Percentiles rank a stretch among this genome's conserved stretches.
These are phyloP conservation scores for Atlantisia rogersi DNA, from an alignment of 2,113 vertebrate genomes.

Conservation along the genomic window DNA sequence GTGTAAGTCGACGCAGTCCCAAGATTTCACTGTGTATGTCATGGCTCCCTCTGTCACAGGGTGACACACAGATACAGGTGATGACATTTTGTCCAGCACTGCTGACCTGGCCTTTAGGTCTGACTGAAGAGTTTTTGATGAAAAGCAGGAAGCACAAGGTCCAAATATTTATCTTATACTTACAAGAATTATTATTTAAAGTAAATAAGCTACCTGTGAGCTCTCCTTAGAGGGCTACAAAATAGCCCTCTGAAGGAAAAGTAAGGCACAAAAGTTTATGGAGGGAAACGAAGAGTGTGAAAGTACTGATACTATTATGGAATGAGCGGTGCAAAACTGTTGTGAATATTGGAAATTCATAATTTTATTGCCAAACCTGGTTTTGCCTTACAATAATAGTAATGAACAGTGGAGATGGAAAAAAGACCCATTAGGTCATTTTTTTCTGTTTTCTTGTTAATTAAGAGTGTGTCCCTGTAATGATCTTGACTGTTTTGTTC, in stretches of 20 bases:
- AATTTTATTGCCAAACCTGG: slow-evolving; percentile 37
- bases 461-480: slow-evolving; percentile 43
- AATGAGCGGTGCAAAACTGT: not conserved
- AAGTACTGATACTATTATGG: not conserved
- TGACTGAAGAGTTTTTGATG: not conserved
- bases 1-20: not conserved
- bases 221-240: not conserved
- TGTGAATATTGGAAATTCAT: slow-evolving; percentile 49
- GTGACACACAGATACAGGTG: not conserved
- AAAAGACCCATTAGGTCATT: slow-evolving; percentile 20
- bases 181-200: not conserved
- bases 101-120: not conserved
- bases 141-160: not conserved
- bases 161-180: slow-evolving; percentile 18
- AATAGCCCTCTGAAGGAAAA: not conserved
- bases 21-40: not conserved
- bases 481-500: slow-evolving; percentile 46
- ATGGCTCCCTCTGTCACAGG: not conserved
- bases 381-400: slow-evolving; percentile 36
- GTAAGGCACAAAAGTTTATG: not conserved
- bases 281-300: not conserved
- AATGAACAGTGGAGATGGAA: not conserved
- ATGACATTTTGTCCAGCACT: not conserved
- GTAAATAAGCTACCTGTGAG: not conserved
- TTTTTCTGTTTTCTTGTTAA: slow-evolving; percentile 56